These are phyloP conservation scores for Sphyrna mokarran DNA, from an alignment of 2,113 vertebrate genomes.

Conservation along the genomic window DNA sequence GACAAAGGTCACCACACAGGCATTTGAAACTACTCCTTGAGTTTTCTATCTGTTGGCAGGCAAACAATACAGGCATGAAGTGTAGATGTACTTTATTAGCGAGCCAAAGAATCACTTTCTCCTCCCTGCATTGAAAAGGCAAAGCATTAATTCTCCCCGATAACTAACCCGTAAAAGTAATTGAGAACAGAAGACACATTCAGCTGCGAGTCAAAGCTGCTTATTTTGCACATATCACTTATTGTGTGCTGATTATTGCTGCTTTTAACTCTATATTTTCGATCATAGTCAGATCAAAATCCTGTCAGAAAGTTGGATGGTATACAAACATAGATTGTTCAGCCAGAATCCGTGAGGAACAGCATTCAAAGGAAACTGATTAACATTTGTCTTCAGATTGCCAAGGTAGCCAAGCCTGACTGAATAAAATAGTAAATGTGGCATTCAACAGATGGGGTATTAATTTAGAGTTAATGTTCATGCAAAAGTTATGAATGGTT, in stretches of 20 bases:
- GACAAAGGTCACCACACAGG: background rate
- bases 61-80: background rate
- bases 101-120: background rate
- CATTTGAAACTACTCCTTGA: background rate
- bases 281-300: background rate
- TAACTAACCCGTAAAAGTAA: background rate
- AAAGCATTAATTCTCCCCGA: background rate
- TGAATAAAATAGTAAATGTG: background rate
- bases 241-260: background rate
- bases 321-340: background rate
- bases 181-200: constrained; percentile 26
- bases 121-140: background rate
- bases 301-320: background rate
- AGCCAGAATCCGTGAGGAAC: background rate
- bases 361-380: background rate
- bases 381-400: background rate
- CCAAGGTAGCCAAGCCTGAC: background rate
- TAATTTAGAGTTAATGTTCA: background rate
- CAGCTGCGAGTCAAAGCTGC: background rate
- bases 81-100: background rate
- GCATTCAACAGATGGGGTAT: background rate
- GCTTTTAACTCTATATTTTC: background rate
- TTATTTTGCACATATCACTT: constrained; percentile 12
- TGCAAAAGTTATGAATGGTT: background rate
- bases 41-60: constrained; percentile 5